Percentiles rank a stretch among this genome's conserved stretches.
phyloP scores from a whole-genome alignment of 1,140 invertebrate genomes.

The Trinorchestia longiramus region DNA sequence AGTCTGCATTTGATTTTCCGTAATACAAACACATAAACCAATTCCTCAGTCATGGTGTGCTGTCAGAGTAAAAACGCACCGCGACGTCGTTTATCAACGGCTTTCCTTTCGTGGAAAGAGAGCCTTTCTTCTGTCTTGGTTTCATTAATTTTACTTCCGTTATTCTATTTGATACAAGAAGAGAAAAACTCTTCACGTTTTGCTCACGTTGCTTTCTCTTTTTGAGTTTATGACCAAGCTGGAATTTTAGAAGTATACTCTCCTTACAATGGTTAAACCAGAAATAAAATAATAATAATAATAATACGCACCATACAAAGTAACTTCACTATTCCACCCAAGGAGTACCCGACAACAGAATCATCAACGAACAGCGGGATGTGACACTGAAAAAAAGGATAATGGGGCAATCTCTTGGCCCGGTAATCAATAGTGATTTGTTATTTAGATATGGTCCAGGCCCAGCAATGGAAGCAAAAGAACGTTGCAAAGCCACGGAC shows the following conservation, averaged over 20 bases:
- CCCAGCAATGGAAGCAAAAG: background rate
- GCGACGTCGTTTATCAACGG: background rate
- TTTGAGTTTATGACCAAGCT: background rate
- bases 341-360: background rate
- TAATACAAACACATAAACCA: no score
- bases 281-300: no score
- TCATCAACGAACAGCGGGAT: constrained; percentile 6
- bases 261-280: no score
- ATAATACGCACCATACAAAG: no score
- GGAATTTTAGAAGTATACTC: background rate
- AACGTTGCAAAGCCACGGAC: background rate
- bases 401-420: background rate
- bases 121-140: background rate
- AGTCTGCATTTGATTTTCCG: no score
- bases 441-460: background rate
- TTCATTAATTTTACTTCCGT: background rate
- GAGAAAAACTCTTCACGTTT: background rate
- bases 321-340: background rate
- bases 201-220: background rate
- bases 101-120: background rate
- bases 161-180: background rate
- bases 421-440: background rate
- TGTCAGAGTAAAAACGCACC: background rate
- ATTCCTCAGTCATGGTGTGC: background rate
- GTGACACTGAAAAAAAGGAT: background rate